Evolutionary conservation across 2,888 invertebrate species (phyloP), one percentile per base, ranked within the genome.

Genomic region (Labia minor): DNA sequence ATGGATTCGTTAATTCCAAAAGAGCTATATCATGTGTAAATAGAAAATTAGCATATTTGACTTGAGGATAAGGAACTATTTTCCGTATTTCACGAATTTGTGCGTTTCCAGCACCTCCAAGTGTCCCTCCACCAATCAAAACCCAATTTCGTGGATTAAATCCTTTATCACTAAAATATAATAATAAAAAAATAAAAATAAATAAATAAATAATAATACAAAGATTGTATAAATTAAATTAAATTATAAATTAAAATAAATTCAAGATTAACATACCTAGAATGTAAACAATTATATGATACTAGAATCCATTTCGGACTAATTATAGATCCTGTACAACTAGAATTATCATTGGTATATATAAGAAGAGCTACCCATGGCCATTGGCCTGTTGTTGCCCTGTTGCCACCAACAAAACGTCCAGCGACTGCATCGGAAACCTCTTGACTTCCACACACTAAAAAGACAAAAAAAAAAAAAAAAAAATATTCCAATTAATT

Each of bases 1-100:
- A 73, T 16, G 84, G 82, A 67, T 78, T 76, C 19, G 72, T 74
- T 16, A 86, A 76, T 73, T 82, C 79, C 19, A 85, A 75, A 49
- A 86, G 75, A 19, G 82, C 83, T 26, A 83, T 77, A 72, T 86
- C 85, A 70, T 83, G 82, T 69, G 79, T 78, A 72, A 81, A 84
- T 68, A 82, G 77, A 70, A 83, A 81, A 72, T 82, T 81, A 68
- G 80, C 80, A 73, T 81, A 84, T 75, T 83, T 83, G 0, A 77
- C 77, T 78, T 80, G 69, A 37, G 84, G 84, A 74, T 83, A 82
- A 8, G 79, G 76, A 37, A 83, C 76, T 64, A 84, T 80, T 69
- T 76, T 76, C 70, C 66, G 65, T 14, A 71, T 70, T 37, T 70
- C 68, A 18, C 68, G 62, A 11, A 63, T 49, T 49, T 49, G 49